phyloP scores from a whole-genome alignment of 2,797 vertebrate genomes.

The Semotilus atromaculatus region DNA sequence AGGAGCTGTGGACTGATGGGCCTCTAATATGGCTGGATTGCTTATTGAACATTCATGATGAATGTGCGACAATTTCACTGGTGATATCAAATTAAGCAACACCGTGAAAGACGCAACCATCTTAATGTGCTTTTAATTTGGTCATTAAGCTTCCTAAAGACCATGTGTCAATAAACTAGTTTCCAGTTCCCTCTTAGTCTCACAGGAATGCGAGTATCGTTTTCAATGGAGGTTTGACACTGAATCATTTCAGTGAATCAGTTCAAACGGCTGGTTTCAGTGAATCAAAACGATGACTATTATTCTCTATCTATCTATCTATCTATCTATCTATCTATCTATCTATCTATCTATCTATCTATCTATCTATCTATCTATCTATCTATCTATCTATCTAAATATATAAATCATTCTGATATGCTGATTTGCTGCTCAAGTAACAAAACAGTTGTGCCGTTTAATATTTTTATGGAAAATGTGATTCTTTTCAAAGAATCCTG shows the following conservation, averaged over 20 bases:
- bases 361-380: too few species aligned
- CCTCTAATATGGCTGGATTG: not conserved
- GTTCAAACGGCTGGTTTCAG: not conserved
- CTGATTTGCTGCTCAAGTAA: too few species aligned
- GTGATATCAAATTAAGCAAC: conserved; percentile 11
- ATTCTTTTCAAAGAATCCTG: too few species aligned
- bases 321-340: too few species aligned
- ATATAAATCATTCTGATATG: too few species aligned
- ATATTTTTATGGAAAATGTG: not conserved
- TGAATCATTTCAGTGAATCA: not conserved
- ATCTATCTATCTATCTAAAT: too few species aligned
- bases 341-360: too few species aligned
- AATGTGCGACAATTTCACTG: not conserved
- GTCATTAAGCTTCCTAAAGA: conserved; percentile 18
- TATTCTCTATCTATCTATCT: too few species aligned
- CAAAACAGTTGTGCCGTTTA: not conserved
- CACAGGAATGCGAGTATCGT: not conserved
- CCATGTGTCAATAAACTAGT: conserved; percentile 12
- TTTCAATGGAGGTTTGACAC: not conserved
- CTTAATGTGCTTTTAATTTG: conserved; percentile 28
- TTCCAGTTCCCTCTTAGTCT: not conserved
- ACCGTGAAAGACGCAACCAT: not conserved
- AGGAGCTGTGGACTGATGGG: not conserved
- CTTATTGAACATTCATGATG: conserved; percentile 5
- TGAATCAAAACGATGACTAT: too few species aligned